phyloP scores from a whole-genome alignment of 2,797 vertebrate species.

The Hoplostethus mediterraneus region DNA sequence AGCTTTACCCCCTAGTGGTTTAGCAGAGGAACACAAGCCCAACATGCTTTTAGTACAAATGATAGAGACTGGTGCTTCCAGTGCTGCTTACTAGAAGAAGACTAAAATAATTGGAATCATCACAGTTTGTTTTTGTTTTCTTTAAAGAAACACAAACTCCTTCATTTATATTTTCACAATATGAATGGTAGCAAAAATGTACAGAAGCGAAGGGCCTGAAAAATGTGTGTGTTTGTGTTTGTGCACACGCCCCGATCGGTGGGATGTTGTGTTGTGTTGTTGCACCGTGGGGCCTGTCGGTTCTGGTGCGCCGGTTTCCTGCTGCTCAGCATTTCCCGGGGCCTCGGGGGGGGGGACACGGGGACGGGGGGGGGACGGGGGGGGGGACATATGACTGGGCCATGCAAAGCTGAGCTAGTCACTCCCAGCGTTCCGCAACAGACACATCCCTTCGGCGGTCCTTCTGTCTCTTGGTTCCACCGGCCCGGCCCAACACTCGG shows the following conservation, averaged over 20 bases:
- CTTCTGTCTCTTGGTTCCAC: slow-evolving; percentile 58
- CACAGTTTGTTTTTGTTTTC: slow-evolving; percentile 13
- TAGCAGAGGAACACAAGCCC: slow-evolving; percentile 53
- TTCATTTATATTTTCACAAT: slow-evolving; percentile 5
- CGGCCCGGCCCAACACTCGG: slow-evolving; percentile 41
- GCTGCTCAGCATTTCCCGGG: slow-evolving; percentile 78
- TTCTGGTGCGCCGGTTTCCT: slow-evolving; percentile 78
- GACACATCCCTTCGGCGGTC: slow-evolving; percentile 62
- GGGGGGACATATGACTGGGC: slow-evolving; percentile 65
- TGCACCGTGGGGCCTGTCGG: slow-evolving; percentile 73
- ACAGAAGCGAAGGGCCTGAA: slow-evolving; percentile 21
- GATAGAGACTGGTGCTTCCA: slow-evolving; percentile 37
- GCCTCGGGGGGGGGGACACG: slow-evolving; percentile 58
- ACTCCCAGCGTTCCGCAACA: slow-evolving; percentile 64
- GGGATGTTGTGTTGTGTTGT: slow-evolving; percentile 55
- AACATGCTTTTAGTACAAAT: slow-evolving; percentile 55
- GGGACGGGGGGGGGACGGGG: too few species aligned
- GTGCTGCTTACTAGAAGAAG: slow-evolving; percentile 39
- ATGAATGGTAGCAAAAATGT: slow-evolving; percentile 25
- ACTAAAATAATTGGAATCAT: slow-evolving; percentile 32
- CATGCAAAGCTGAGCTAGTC: slow-evolving; percentile 69
- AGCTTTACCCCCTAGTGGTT: slow-evolving; percentile 85
- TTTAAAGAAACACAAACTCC: slow-evolving; percentile 8
- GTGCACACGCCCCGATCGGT: slow-evolving; percentile 11
- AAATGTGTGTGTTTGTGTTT: slow-evolving; percentile 34